Base-by-base conservation (phyloP, 2,797 vertebrate genomes). In the Staurois parvus region DNA sequence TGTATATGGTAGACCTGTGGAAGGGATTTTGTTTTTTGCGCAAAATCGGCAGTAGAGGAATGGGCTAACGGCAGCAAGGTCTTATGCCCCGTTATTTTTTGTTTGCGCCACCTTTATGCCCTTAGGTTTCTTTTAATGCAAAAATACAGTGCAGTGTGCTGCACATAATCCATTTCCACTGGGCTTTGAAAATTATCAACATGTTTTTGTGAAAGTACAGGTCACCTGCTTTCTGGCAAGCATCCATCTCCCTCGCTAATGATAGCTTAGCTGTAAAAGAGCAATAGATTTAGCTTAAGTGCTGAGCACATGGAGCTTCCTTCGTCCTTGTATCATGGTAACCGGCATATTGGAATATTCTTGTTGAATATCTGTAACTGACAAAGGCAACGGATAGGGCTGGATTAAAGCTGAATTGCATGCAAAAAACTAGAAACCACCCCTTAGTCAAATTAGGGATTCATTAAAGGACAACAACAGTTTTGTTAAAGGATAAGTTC, bases 101-200 rank as follows among this genome's bases (percentile, higher is more conserved):
- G 7, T 8, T 8, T 24, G 1, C 9, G 11, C 5, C 21, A n/a
- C 21, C 21, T 24, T 19, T 52, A 52, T 52, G 21, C 52, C 21
- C 1, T 7, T 24, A 2, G 48, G 15, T 4, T 5, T 52, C 7
- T n/a, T 21, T 59, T 21, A 24, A 59, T 24, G 52, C 52, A 9
- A 6, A 59, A 21, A 9, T 32, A 42, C 6, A 15, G 24, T 13
- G 66, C 40, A 32, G 4, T 32, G 19, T 69, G 12, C 21, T 52
- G 66, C 56, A 48, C 10, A 12, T 48, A 32, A 48, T 40, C 3
- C 28, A 13, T 19, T 45, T 68, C 64, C 28, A 68, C 77, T 48
- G 77, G 77, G 77, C 77, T 68, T 40, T 45, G 64, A 40, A 67
- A 30, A 26, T 68, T 68, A 79, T 79, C 77, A 79, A 69, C 77